A percentile compares a stretch with the other conserved stretches of the same genome.
Evolutionary conservation across 2,888 invertebrate species (phyloP).

Genomic region (Eristalis intricaria): DNA sequence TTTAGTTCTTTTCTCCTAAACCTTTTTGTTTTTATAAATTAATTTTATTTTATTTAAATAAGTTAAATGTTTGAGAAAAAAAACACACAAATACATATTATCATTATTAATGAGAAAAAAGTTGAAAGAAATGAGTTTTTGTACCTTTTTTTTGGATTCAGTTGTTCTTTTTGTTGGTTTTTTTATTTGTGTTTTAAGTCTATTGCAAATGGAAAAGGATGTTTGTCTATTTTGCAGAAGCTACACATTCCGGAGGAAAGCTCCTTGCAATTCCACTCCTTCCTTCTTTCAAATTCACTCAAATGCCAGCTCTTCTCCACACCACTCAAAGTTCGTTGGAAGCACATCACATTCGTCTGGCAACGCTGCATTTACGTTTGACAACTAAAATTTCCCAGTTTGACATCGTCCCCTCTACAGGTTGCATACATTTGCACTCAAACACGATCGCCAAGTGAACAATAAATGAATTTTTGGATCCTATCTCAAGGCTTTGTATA

Average conservation of each 20-base stretch:
- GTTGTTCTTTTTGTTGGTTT: neutral
- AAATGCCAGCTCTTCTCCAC: neutral
- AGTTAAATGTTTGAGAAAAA: constrained; percentile 69
- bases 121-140: constrained; percentile 46
- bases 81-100: constrained; percentile 68
- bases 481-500: neutral
- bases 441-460: constrained; percentile 11
- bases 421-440: constrained; percentile 8
- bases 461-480: neutral
- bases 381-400: neutral
- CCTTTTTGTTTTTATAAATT: constrained; percentile 63
- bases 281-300: neutral
- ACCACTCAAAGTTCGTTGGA: neutral
- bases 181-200: neutral
- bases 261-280: too few relatives aligned
- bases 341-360: neutral
- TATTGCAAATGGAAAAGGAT: too few relatives aligned
- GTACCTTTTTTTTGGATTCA: neutral
- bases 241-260: too few relatives aligned
- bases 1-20: constrained; percentile 36
- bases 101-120: constrained; percentile 71
- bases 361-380: neutral
- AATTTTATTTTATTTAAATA: constrained; percentile 71
- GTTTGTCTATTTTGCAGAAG: too few relatives aligned
- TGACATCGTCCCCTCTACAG: neutral